Percentiles rank a stretch among this genome's conserved stretches.
Conservation (phyloP, 2,113 vertebrate species). For the Cololabis saira region DNA sequence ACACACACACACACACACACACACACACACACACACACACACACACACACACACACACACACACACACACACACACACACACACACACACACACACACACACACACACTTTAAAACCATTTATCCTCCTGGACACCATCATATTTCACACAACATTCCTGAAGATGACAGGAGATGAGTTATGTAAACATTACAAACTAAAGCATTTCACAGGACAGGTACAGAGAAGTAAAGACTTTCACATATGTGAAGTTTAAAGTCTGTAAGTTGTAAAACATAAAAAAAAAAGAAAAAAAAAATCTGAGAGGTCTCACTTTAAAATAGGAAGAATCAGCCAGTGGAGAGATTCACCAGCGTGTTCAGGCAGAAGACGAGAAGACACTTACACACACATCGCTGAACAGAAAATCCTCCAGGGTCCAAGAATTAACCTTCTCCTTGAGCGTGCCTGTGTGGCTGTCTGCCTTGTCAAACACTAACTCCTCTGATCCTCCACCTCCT, state of each 20-base stretch:
- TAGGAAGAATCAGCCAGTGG: not conserved
- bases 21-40: not conserved
- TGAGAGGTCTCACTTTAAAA: not conserved
- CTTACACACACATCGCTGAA: constrained; percentile 74
- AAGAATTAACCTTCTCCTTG: constrained; percentile 42
- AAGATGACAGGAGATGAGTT: not conserved
- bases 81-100: too few relatives aligned
- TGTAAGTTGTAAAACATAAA: not conserved
- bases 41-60: too few relatives aligned
- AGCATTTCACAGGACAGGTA: too few relatives aligned
- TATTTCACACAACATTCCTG: constrained; percentile 17
- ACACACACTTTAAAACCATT: not conserved
- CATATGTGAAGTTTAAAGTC: not conserved
- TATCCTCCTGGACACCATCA: not conserved
- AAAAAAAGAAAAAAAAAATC: not conserved
- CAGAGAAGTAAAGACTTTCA: too few relatives aligned
- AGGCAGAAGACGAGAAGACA: constrained; percentile 49
- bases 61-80: constrained; percentile 7
- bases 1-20: not conserved
- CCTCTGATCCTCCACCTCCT: constrained; percentile 33
- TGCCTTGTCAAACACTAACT: constrained; percentile 56
- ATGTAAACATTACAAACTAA: too few relatives aligned
- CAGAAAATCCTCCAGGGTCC: constrained; percentile 60
- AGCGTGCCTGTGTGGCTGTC: constrained; percentile 33
- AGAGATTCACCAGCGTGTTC: constrained; percentile 28